phyloP scores from a whole-genome alignment of 2,113 vertebrate species.

The Jacana jacana region DNA sequence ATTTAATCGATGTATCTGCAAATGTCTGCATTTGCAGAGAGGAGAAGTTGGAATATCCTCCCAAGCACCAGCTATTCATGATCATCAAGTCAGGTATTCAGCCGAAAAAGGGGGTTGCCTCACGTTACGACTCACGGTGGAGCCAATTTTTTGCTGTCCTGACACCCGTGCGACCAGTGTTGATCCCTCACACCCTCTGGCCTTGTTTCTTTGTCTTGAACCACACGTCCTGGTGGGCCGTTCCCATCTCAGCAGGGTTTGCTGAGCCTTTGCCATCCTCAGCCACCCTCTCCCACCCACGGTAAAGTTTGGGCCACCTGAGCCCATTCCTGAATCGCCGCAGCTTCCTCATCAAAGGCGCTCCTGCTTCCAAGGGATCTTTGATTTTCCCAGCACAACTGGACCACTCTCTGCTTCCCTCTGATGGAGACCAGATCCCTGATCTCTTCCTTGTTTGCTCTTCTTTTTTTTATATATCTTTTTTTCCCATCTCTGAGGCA shows the following conservation, averaged over 20 bases:
- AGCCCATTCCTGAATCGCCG: rapidly evolving
- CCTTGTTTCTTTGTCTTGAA: background rate
- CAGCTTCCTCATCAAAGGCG: background rate
- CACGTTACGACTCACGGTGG: background rate
- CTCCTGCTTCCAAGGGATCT: background rate
- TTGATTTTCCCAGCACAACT: background rate
- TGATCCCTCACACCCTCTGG: background rate
- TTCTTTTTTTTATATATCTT: background rate
- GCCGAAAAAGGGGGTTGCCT: background rate
- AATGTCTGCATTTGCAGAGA: background rate
- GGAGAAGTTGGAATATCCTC: background rate
- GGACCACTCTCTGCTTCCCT: background rate
- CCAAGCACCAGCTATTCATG: background rate
- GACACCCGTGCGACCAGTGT: background rate
- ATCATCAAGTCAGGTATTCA: background rate
- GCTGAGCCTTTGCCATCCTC: background rate
- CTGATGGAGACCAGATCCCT: background rate
- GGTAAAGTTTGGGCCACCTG: background rate
- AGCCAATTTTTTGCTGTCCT: background rate
- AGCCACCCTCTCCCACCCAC: background rate
- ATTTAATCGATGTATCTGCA: conserved; percentile 5
- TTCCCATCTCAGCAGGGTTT: background rate
- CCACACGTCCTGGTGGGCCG: background rate
- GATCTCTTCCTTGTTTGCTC: background rate
- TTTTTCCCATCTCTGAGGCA: background rate